Base-by-base conservation (phyloP, 1,140 invertebrate genomes). In the Euura lappo region DNA sequence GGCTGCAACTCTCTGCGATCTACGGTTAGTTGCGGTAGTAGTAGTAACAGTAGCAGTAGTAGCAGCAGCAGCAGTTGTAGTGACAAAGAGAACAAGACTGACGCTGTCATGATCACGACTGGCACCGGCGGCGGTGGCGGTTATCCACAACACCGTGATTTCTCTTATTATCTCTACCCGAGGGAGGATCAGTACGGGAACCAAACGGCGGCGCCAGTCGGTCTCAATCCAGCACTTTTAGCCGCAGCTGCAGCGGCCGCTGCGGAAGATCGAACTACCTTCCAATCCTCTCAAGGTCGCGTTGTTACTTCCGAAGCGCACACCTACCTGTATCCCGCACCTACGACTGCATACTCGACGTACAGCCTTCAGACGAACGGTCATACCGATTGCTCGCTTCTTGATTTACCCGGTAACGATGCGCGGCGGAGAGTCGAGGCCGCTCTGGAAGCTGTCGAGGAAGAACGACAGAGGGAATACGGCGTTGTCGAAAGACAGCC, bases 391-490 rank as follows among this genome's bases (percentile, higher is more conserved):
- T 86, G 81, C 45, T 80, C 85, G 2, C 65, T 87, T 1, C 71
- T 87, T 2, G 82, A 87, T 74, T 69, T 87, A 0, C 83, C 88
- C 0, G 92, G 90, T 7, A 93, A 92, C 71, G 92, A 92, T 47
- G 91, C 93, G 2, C 89, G 93, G 71, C 89, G 91, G 69, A 89
- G 92, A 69, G 93, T 94, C 6, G 93, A 94, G 83, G 93, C 93
- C 2, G 92, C 92, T 4, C 81, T 93, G 4, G 91, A 89, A 10
- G 87, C 88, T 2, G 90, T 90, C 6, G 88, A 91, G 75, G 76
- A 84, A 28, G 81, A 87, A 42, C 79, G 80, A 2, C 78, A 78
- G 7, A 72, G 78, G 44, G 74, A 80, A 44, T 80, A 69, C 10
- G 72, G 74, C 4, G 65, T 82, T n/a, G 78, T 77, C 3, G 79